Evolutionary conservation across 2,113 vertebrate species (phyloP).

Genomic region (Carettochelys insculpta): DNA sequence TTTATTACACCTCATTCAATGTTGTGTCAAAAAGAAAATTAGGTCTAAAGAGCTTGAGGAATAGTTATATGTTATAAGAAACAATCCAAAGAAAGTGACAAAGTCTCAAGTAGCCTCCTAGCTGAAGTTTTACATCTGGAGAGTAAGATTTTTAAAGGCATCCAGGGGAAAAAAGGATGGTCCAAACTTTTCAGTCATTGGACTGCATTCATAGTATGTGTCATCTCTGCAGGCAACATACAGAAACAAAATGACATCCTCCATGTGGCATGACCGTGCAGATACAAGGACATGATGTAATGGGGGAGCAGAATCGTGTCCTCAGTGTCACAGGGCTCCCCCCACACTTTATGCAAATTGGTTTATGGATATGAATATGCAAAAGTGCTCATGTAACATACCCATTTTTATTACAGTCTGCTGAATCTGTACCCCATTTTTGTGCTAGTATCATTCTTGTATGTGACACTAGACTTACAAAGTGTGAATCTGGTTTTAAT

Average conservation of each 20-base stretch:
- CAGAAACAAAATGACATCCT: neutral
- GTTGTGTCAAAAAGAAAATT: constrained; percentile 24
- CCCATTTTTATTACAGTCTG: no score
- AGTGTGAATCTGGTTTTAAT: no score
- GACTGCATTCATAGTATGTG: neutral
- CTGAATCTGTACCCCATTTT: no score
- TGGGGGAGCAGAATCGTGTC: neutral
- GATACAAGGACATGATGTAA: neutral
- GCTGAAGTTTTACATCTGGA: neutral
- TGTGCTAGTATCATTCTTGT: no score
- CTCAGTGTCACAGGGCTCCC: no score
- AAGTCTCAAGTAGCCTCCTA: neutral
- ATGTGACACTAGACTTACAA: no score
- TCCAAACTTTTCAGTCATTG: neutral
- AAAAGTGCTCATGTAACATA: no score
- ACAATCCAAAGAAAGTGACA: neutral
- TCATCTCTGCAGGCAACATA: neutral
- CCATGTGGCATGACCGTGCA: no score
- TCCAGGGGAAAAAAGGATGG: neutral
- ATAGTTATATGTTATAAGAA: constrained; percentile 15
- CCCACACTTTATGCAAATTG: no score
- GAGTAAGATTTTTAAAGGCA: neutral
- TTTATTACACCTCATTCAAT: constrained; percentile 60
- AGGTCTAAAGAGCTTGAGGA: constrained; percentile 24
- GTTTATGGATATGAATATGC: no score